Conservation (phyloP, 2,113 vertebrate species). For the Sterrhoptilus dennistouni region DNA sequence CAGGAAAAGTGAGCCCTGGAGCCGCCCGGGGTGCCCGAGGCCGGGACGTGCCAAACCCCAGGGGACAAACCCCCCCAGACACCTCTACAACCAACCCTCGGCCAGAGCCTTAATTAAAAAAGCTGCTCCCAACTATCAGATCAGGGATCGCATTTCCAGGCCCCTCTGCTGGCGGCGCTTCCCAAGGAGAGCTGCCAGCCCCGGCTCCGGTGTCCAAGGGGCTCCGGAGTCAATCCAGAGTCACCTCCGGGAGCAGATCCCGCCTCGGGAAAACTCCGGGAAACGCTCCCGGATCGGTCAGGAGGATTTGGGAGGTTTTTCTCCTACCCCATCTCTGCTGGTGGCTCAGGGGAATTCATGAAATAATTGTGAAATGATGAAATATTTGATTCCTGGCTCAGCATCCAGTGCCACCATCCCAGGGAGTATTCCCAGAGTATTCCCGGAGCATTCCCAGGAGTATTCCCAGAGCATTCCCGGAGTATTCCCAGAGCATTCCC, state of each 20-base stretch:
- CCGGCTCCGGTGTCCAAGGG: background rate
- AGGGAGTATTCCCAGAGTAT: background rate
- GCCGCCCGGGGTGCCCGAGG: background rate
- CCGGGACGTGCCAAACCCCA: background rate
- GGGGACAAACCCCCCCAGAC: background rate
- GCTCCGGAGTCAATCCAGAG: background rate
- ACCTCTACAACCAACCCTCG: background rate
- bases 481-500: too few relatives aligned
- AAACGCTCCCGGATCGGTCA: background rate
- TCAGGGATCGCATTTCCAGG: conserved; percentile 41
- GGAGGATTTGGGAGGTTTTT: background rate
- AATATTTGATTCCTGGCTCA: fast-evolving
- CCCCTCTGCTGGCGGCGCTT: background rate
- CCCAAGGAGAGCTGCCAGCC: background rate
- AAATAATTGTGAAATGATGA: fast-evolving
- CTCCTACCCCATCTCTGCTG: background rate
- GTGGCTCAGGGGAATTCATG: fast-evolving
- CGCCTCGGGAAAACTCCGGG: background rate
- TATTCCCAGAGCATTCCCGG: too few relatives aligned
- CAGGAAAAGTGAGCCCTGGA: conserved; percentile 55
- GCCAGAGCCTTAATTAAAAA: conserved; percentile 54
- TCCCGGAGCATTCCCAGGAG: too few relatives aligned
- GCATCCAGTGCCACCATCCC: fast-evolving
- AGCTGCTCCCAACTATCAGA: conserved; percentile 31
- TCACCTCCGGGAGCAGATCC: background rate